phyloP scores from a whole-genome alignment of 2,113 vertebrate genomes.

The Hypomesus transpacificus region DNA sequence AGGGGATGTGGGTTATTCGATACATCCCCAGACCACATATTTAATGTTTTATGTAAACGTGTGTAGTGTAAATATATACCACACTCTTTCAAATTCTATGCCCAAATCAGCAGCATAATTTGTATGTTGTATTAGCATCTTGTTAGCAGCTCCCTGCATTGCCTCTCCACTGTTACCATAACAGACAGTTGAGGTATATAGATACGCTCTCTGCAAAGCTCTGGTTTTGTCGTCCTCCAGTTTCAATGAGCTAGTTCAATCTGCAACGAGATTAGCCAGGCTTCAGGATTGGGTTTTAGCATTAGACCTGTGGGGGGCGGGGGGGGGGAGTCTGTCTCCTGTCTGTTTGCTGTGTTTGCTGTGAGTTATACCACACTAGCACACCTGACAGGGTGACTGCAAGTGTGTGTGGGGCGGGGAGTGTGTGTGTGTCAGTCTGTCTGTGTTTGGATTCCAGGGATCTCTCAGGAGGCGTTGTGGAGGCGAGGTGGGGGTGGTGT shows the following conservation, averaged over 20 bases:
- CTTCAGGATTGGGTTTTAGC: slow-evolving; percentile 8
- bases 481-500: slow-evolving; percentile 17
- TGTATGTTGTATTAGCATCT: too few relatives aligned
- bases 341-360: not conserved
- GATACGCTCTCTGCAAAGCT: slow-evolving; percentile 14
- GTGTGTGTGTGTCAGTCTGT: slow-evolving; percentile 19
- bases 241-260: slow-evolving; percentile 31
- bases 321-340: not conserved
- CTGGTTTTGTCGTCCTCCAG: slow-evolving; percentile 19
- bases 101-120: too few relatives aligned
- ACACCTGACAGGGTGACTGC: not conserved
- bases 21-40: too few relatives aligned
- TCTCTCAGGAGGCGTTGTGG: slow-evolving; percentile 18
- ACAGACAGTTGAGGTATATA: too few relatives aligned
- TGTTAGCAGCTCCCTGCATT: too few relatives aligned
- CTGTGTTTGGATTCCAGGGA: slow-evolving; percentile 13
- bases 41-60: too few relatives aligned
- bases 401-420: not conserved
- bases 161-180: not conserved
- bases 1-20: not conserved
- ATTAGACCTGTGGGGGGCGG: not conserved
- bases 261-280: slow-evolving; percentile 38
- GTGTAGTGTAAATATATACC: too few relatives aligned
- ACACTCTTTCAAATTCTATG: too few relatives aligned
- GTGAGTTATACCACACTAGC: too few relatives aligned